These are phyloP conservation scores for Noctua janthe DNA, from an alignment of 2,888 invertebrate species.

Conservation along the genomic window DNA sequence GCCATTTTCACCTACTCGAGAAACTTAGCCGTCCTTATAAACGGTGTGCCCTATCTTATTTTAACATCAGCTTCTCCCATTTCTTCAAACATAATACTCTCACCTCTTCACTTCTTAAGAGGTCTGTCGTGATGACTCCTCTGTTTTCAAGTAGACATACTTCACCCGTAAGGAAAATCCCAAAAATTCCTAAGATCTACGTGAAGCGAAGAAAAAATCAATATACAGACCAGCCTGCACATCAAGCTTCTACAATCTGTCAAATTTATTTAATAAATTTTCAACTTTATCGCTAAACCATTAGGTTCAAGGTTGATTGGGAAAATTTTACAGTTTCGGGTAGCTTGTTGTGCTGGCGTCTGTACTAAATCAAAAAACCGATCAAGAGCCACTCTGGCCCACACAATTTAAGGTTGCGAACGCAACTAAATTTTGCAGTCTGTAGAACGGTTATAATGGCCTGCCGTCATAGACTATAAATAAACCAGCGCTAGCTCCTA, in stretches of 20 bases:
- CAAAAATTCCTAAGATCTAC: neutral
- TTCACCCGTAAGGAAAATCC: conserved; percentile 4
- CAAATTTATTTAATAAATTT: no score
- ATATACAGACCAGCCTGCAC: neutral
- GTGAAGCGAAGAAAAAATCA: neutral
- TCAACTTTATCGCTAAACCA: no score
- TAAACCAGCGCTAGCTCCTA: neutral
- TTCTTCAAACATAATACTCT: conserved; percentile 20
- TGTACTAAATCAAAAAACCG: neutral
- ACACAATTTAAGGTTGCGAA: neutral
- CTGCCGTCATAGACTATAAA: neutral
- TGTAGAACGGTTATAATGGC: neutral
- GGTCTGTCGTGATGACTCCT: conserved; percentile 4
- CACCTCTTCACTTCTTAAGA: conserved; percentile 27
- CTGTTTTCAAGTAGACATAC: conserved; percentile 9
- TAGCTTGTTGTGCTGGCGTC: no score
- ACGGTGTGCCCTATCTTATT: conserved; percentile 50
- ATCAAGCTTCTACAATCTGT: no score
- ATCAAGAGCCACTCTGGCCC: neutral
- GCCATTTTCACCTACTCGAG: neutral
- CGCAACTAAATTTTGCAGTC: neutral
- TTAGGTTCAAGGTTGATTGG: no score
- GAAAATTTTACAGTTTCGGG: no score
- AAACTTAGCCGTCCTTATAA: conserved; percentile 3
- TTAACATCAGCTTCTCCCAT: conserved; percentile 30